Evolutionary conservation across 2,888 invertebrate genomes (phyloP).

Genomic region (Poecilus cupreus): DNA sequence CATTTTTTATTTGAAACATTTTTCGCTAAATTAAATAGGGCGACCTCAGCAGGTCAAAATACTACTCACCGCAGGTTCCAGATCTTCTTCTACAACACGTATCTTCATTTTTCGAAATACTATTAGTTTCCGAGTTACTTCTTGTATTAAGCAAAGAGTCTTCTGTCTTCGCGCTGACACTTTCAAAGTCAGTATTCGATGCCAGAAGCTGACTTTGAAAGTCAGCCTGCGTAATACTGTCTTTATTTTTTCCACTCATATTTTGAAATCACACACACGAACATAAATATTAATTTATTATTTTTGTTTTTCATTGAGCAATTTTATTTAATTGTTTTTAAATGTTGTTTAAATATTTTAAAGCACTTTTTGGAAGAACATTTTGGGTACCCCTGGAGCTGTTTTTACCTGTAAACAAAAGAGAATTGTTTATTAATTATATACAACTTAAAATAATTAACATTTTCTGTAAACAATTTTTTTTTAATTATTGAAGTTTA

Average conservation of each 20-base stretch:
- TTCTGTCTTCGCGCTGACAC: slow-evolving; percentile 63
- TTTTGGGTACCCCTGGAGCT: not conserved
- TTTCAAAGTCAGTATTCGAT: slow-evolving; percentile 59
- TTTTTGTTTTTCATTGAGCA: not conserved
- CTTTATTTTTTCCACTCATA: not conserved
- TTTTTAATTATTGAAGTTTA: no score
- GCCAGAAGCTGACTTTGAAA: not conserved
- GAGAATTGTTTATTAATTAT: no score
- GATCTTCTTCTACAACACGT: not conserved
- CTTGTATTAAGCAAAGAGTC: slow-evolving; percentile 62
- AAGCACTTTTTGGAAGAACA: slow-evolving; percentile 12
- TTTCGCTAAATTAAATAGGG: no score
- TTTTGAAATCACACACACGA: not conserved
- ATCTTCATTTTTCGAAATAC: not conserved
- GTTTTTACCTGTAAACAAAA: no score
- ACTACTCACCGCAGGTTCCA: not conserved
- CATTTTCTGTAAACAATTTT: no score
- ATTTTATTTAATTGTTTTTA: not conserved
- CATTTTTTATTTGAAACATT: no score
- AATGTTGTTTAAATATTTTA: not conserved
- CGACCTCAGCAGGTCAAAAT: not conserved
- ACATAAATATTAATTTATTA: not conserved
- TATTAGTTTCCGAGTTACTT: slow-evolving; percentile 61
- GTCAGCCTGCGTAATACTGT: not conserved
- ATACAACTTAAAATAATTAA: no score